Evolutionary conservation across 2,888 invertebrate genomes (phyloP).

Genomic region (Pinctada fucata): DNA sequence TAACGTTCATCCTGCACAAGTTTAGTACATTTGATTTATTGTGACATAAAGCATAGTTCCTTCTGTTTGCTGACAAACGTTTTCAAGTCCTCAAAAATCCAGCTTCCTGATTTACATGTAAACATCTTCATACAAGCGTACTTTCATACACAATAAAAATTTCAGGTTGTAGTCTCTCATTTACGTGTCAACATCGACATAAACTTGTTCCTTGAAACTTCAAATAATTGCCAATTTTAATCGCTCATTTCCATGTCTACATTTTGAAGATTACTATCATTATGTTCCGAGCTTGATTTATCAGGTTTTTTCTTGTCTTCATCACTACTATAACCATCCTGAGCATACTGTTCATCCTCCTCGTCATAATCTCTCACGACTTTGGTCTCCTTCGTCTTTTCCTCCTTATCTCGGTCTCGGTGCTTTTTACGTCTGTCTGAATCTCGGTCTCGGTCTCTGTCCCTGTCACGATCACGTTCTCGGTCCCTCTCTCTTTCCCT

Average conservation of each 20-base stretch:
- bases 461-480: constrained; percentile 50
- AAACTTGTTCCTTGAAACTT: too few relatives aligned
- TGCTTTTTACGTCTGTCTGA: constrained; percentile 50
- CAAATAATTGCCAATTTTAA: constrained; percentile 18
- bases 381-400: constrained; percentile 44
- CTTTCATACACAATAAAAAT: too few relatives aligned
- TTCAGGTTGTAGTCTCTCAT: too few relatives aligned
- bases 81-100: too few relatives aligned
- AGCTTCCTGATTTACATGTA: too few relatives aligned
- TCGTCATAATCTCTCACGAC: constrained; percentile 66
- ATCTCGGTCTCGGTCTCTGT: constrained; percentile 50
- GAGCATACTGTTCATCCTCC: constrained; percentile 59
- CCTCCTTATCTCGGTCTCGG: constrained; percentile 50
- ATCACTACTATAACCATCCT: constrained; percentile 44
- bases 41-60: too few relatives aligned
- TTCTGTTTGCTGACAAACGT: too few relatives aligned
- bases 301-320: constrained; percentile 24
- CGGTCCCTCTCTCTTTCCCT: constrained; percentile 49
- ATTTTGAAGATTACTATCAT: constrained; percentile 58
- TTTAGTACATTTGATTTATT: too few relatives aligned
- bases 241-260: constrained; percentile 73
- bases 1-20: too few relatives aligned
- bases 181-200: too few relatives aligned
- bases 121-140: too few relatives aligned
- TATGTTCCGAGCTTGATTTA: constrained; percentile 35